phyloP scores from a whole-genome alignment of 2,113 vertebrate species.

The Ursus arctos region DNA sequence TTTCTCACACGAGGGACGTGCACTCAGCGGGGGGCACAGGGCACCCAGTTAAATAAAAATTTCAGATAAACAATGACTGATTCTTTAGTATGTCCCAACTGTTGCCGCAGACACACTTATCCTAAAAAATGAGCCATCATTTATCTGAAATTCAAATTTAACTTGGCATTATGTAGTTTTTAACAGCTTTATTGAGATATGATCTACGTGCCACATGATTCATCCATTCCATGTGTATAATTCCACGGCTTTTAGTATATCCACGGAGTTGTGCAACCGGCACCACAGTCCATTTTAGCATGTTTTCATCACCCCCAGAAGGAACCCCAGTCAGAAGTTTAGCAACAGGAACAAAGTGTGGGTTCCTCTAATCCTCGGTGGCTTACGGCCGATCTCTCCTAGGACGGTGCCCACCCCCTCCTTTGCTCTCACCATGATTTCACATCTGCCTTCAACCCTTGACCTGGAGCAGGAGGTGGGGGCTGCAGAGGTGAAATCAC shows the following conservation, averaged over 20 bases:
- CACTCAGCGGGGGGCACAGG: background rate
- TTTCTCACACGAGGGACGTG: background rate
- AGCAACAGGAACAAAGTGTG: background rate
- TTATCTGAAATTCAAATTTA: background rate
- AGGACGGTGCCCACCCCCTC: fast-evolving
- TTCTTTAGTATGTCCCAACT: background rate
- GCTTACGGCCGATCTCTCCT: background rate
- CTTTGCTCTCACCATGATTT: background rate
- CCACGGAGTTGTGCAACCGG: too few species aligned
- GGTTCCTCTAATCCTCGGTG: background rate
- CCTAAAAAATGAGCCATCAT: background rate
- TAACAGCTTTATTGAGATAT: background rate
- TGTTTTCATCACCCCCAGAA: background rate
- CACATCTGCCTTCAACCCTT: background rate
- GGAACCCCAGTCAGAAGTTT: background rate
- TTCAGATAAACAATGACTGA: background rate
- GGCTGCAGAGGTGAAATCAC: background rate
- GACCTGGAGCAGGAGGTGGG: background rate
- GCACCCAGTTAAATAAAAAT: background rate
- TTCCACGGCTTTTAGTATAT: background rate
- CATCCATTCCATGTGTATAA: background rate
- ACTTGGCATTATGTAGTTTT: background rate
- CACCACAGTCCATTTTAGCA: background rate
- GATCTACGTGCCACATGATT: too few species aligned
- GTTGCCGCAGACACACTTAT: background rate